Conservation (phyloP, 2,888 invertebrate species). For the Drosophila yooni region DNA sequence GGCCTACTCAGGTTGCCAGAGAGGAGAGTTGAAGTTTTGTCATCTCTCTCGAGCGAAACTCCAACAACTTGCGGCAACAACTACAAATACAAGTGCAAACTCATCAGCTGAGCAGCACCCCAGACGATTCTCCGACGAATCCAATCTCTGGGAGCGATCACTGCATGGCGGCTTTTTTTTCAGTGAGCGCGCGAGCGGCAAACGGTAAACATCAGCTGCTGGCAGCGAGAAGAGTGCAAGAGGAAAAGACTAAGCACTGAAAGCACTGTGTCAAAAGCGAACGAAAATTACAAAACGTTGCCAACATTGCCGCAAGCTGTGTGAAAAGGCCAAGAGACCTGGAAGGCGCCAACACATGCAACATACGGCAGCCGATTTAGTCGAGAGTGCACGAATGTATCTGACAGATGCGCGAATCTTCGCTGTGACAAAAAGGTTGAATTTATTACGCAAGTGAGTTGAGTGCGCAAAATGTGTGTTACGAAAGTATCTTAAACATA, state of each 20-base stretch:
- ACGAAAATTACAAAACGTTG: constrained; percentile 58
- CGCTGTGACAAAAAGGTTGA: constrained; percentile 40
- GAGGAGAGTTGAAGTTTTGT: constrained; percentile 3
- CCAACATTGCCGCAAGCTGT: constrained; percentile 32
- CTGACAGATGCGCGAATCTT: constrained; percentile 58
- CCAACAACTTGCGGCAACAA: neutral
- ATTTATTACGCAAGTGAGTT: constrained; percentile 71
- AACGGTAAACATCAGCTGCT: constrained; percentile 78
- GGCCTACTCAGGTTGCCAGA: constrained; percentile 39
- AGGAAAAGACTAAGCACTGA: constrained; percentile 18
- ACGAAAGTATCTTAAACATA: neutral
- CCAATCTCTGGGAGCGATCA: constrained; percentile 59
- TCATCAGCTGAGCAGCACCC: constrained; percentile 49
- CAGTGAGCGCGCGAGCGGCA: constrained; percentile 76
- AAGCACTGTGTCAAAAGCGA: constrained; percentile 19
- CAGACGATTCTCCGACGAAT: constrained; percentile 37
- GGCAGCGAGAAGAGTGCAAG: constrained; percentile 28
- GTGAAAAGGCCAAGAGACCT: constrained; percentile 44
- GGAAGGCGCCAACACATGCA: constrained; percentile 41
- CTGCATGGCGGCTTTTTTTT: constrained; percentile 39
- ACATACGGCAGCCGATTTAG: neutral
- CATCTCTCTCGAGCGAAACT: constrained; percentile 14
- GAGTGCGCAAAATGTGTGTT: constrained; percentile 45
- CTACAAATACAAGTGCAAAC: constrained; percentile 8
- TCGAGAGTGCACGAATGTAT: constrained; percentile 39